These are phyloP conservation scores for Sander vitreus DNA, from an alignment of 2,113 vertebrate species.

Conservation along the genomic window DNA sequence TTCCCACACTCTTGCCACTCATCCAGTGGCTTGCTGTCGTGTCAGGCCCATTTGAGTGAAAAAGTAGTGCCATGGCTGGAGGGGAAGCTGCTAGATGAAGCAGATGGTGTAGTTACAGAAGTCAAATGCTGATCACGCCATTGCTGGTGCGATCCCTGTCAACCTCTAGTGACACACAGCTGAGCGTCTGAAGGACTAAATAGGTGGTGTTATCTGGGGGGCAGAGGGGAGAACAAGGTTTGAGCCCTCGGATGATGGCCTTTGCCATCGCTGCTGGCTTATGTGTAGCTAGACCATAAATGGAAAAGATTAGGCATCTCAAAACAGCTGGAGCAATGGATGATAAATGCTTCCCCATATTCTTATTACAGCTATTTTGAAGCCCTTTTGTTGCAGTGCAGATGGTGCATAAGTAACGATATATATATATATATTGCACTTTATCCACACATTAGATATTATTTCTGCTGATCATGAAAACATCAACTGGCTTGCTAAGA, in stretches of 20 bases:
- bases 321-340: neutral
- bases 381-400: constrained; percentile 9
- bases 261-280: constrained; percentile 30
- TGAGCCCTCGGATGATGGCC: constrained; percentile 32
- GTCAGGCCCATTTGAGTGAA: constrained; percentile 18
- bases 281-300: constrained; percentile 6
- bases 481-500: constrained; percentile 31
- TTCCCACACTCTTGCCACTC: constrained; percentile 19
- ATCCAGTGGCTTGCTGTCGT: constrained; percentile 13
- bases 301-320: constrained; percentile 29
- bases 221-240: constrained; percentile 15
- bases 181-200: constrained; percentile 7
- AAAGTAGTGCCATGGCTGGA: constrained; percentile 27
- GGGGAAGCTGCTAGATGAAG: constrained; percentile 39
- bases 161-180: constrained; percentile 47
- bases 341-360: neutral
- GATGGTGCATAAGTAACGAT: neutral
- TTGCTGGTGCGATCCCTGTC: constrained; percentile 47
- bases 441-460: neutral
- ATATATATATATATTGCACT: constrained; percentile 5
- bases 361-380: constrained; percentile 1
- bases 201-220: constrained; percentile 10
- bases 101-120: constrained; percentile 66
- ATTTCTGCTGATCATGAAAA: constrained; percentile 20
- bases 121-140: constrained; percentile 43